Conservation (phyloP, 2,888 invertebrate genomes). For the Biston stratarius region DNA sequence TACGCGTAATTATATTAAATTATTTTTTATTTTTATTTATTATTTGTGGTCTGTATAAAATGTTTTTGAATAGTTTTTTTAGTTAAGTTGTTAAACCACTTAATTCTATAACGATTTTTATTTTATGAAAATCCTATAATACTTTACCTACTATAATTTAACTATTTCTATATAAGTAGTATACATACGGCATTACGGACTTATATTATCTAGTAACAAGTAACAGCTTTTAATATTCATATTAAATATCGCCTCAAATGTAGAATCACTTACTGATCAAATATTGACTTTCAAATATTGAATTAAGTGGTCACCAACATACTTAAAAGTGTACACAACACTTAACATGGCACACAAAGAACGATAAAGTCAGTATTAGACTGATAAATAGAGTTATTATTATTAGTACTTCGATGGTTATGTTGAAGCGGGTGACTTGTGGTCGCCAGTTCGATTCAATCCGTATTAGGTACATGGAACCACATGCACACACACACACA, state of each 20-base stretch:
- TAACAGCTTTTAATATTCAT: conserved; percentile 3
- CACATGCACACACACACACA: too few relatives aligned
- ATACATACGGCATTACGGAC: background rate
- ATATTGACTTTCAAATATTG: conserved; percentile 10
- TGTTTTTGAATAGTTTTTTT: too few relatives aligned
- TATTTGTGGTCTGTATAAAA: too few relatives aligned
- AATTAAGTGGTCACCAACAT: background rate
- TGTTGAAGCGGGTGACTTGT: background rate
- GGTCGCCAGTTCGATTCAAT: too few relatives aligned
- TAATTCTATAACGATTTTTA: too few relatives aligned
- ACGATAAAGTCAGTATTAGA: background rate
- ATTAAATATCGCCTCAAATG: conserved; percentile 3
- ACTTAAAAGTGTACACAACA: background rate
- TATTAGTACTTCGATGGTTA: background rate
- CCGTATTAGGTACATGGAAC: too few relatives aligned
- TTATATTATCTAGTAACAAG: conserved; percentile 1
- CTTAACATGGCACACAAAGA: background rate
- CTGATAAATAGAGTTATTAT: background rate
- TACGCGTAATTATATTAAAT: too few relatives aligned
- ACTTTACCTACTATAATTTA: too few relatives aligned
- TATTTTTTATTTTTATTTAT: too few relatives aligned
- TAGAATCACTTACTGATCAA: conserved; percentile 10
- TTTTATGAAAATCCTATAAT: too few relatives aligned
- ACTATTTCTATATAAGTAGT: too few relatives aligned
- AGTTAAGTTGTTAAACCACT: too few relatives aligned